Percentiles rank a stretch among this genome's conserved stretches.
phyloP scores from a whole-genome alignment of 1,140 invertebrate species.

The Stegodyphus mimosarum region DNA sequence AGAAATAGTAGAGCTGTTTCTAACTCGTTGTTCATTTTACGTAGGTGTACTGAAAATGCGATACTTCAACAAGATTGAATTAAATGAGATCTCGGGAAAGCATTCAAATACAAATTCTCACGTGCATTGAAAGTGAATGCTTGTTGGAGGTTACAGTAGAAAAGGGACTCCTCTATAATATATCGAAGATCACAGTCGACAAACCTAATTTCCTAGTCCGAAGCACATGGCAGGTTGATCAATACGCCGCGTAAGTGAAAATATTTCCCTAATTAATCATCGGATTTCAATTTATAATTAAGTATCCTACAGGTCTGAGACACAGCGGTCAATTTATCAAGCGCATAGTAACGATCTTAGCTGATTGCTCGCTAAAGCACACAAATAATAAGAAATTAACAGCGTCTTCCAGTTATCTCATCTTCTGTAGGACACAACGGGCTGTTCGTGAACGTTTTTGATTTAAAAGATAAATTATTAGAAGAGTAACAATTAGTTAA shows the following conservation, averaged over 20 bases:
- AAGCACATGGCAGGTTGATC: conserved; percentile 22
- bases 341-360: conserved; percentile 18
- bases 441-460: conserved; percentile 22
- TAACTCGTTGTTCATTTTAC: too few relatives aligned
- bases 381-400: conserved; percentile 16
- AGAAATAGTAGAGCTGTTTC: too few relatives aligned
- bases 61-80: conserved; percentile 40
- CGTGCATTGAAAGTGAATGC: conserved; percentile 19
- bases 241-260: conserved; percentile 35
- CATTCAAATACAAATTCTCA: conserved; percentile 43
- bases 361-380: conserved; percentile 17
- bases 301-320: conserved; percentile 43
- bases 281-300: conserved; percentile 59
- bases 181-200: conserved; percentile 41
- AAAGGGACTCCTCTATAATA: conserved; percentile 7
- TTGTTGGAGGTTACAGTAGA: conserved; percentile 12
- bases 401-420: conserved; percentile 10
- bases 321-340: conserved; percentile 46
- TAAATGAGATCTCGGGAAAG: conserved; percentile 31
- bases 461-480: conserved; percentile 38
- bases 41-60: conserved; percentile 1
- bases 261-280: conserved; percentile 58
- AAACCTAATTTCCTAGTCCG: conserved; percentile 28
- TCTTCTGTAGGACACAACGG: conserved; percentile 1
- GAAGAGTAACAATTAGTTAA: conserved; percentile 28